Base-by-base conservation (phyloP, 2,797 vertebrate genomes). In the Spea hammondii region DNA sequence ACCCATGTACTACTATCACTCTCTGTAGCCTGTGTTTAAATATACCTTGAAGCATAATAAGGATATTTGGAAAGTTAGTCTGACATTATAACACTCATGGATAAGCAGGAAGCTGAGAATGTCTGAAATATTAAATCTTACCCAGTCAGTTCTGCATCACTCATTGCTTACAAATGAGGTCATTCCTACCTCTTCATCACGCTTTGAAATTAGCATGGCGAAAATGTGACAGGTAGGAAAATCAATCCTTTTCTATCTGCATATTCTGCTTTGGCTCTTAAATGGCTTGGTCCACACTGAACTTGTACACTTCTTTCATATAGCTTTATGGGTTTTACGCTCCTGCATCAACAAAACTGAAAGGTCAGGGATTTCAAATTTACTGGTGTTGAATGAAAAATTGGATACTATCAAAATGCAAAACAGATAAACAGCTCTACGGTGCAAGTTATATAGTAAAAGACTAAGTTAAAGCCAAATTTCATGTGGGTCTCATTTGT, bases 401-500 rank as follows among this genome's bases (percentile, higher is more conserved):
- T 82, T 82, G 80, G 75, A 82, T 82, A 82, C 80, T 82, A 82
- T 82, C 77, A 82, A 82, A 82, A 82, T 82, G 80, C 80, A 77
- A 82, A 78, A 78, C 75, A 82, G 80, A 82, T 82, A 82, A 82
- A 82, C 80, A 77, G 74, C 65, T 73, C 64, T 44, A 65, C 50
- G 32, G 75, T 54, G 75, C 48, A 62, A 68, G 70, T 73, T 82
- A 64, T 71, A 77, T 44, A 48, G 57, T 54, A 67, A 82, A 78
- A 82, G 65, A 72, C 75, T 68, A 70, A 74, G 65, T 78, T 72
- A 74, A 65, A 64, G 75, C 64, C 80, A 67, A 60, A 49, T 49
- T 73, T 71, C 50, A 77, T 72, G 32, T 82, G 70, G 8, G 49
- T 13, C 65, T 77, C 53, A 76, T 76, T 81, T 72, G 55, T 60